These are phyloP conservation scores for Pogoniulus pusillus DNA, from an alignment of 2,797 vertebrate genomes.

Conservation along the genomic window DNA sequence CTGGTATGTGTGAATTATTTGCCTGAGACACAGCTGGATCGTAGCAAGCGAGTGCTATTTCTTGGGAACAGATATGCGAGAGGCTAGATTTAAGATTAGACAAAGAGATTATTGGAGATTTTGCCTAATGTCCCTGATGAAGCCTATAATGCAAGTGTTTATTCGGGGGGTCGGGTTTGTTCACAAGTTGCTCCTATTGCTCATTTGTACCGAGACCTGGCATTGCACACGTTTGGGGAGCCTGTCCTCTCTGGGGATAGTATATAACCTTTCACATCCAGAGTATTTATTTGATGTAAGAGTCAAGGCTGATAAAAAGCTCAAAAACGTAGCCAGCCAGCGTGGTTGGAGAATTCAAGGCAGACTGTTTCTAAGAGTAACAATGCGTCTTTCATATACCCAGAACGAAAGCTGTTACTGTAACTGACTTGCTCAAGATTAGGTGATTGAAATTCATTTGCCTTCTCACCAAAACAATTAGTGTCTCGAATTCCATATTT, in stretches of 20 bases:
- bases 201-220: slow-evolving; percentile 9
- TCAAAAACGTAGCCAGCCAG: slow-evolving; percentile 67
- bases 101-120: not conserved
- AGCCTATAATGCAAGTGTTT: not conserved
- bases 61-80: not conserved
- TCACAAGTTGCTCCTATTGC: slow-evolving; percentile 2
- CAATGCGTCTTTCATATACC: slow-evolving; percentile 58
- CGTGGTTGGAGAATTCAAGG: slow-evolving; percentile 61
- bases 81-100: slow-evolving; percentile 6
- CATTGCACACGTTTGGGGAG: not conserved
- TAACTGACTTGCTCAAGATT: slow-evolving; percentile 52
- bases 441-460: slow-evolving; percentile 36
- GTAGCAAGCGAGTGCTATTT: not conserved
- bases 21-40: slow-evolving; percentile 12
- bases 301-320: slow-evolving; percentile 52
- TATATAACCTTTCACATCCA: slow-evolving; percentile 43
- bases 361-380: slow-evolving; percentile 68
- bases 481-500: not conserved
- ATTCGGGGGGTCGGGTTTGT: not conserved
- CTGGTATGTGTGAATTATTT: slow-evolving; percentile 20
- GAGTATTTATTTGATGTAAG: slow-evolving; percentile 50
- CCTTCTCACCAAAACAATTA: slow-evolving; percentile 34
- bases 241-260: slow-evolving; percentile 1
- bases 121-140: slow-evolving; percentile 8
- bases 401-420: slow-evolving; percentile 60